phyloP scores from a whole-genome alignment of 2,797 vertebrate species.

The Lycodopsis pacificus region DNA sequence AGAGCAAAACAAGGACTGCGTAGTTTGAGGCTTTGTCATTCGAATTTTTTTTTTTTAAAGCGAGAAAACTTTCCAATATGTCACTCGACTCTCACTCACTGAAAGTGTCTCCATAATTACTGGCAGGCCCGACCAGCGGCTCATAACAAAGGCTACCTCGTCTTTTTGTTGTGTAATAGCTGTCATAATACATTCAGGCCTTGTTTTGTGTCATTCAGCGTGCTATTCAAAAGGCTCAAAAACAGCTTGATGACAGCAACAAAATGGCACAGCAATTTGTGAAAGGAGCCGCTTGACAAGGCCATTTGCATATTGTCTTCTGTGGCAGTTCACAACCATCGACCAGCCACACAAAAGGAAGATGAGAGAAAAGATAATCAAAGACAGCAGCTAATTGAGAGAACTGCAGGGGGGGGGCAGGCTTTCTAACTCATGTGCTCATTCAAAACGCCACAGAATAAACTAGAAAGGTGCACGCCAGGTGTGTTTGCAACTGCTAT shows the following conservation, averaged over 20 bases:
- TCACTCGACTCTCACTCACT: conserved; percentile 19
- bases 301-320: conserved; percentile 73
- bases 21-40: conserved; percentile 23
- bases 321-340: conserved; percentile 47
- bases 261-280: conserved; percentile 60
- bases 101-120: conserved; percentile 40
- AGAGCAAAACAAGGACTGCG: neutral
- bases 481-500: neutral
- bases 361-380: conserved; percentile 77
- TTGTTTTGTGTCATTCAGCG: conserved; percentile 63
- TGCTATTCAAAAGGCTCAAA: conserved; percentile 59
- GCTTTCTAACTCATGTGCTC: conserved; percentile 46
- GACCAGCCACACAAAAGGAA: conserved; percentile 63
- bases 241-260: conserved; percentile 65
- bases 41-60: neutral
- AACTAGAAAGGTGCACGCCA: neutral
- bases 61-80: neutral
- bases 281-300: conserved; percentile 54
- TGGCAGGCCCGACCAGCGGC: neutral
- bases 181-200: conserved; percentile 52
- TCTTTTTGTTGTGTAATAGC: conserved; percentile 41
- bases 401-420: conserved; percentile 32
- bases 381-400: conserved; percentile 75
- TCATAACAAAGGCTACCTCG: conserved; percentile 52
- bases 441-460: conserved; percentile 41